Evolutionary conservation across 1,140 invertebrate genomes (phyloP).

Genomic region (Procambarus clarkii): DNA sequence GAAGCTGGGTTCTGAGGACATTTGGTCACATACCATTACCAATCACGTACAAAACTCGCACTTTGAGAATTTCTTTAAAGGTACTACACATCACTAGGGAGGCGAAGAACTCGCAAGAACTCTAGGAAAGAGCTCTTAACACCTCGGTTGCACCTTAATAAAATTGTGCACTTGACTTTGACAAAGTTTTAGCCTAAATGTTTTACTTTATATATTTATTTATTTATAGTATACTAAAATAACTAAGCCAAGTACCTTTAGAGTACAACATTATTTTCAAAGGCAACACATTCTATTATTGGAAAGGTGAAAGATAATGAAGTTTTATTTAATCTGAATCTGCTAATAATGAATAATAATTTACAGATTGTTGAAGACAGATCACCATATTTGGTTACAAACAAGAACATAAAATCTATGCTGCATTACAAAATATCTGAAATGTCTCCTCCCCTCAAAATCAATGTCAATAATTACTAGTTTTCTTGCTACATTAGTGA

Average conservation of each 20-base stretch:
- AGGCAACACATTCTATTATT: constrained; percentile 55
- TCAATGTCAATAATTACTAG: neutral
- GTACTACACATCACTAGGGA: constrained; percentile 15
- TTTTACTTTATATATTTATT: neutral
- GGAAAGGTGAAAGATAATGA: constrained; percentile 50
- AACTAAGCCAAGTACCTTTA: constrained; percentile 19
- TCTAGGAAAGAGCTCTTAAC: neutral
- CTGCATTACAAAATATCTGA: neutral
- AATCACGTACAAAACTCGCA: constrained; percentile 46
- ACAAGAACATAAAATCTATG: neutral
- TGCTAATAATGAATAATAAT: neutral
- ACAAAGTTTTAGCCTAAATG: neutral
- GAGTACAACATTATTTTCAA: neutral
- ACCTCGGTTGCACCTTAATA: neutral
- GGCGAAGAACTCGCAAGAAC: too few species aligned
- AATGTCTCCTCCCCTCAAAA: neutral
- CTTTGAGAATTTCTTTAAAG: constrained; percentile 32
- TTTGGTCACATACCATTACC: constrained; percentile 32
- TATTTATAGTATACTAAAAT: neutral
- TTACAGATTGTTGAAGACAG: neutral
- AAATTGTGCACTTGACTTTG: neutral
- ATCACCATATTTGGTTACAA: constrained; percentile 16
- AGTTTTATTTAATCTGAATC: neutral
- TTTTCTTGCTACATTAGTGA: neutral
- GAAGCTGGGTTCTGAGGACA: constrained; percentile 11